A percentile compares a stretch with the other conserved stretches of the same genome.
These are phyloP conservation scores for Saturnia japonica DNA, from an alignment of 2,888 invertebrate species.

Conservation along the genomic window DNA sequence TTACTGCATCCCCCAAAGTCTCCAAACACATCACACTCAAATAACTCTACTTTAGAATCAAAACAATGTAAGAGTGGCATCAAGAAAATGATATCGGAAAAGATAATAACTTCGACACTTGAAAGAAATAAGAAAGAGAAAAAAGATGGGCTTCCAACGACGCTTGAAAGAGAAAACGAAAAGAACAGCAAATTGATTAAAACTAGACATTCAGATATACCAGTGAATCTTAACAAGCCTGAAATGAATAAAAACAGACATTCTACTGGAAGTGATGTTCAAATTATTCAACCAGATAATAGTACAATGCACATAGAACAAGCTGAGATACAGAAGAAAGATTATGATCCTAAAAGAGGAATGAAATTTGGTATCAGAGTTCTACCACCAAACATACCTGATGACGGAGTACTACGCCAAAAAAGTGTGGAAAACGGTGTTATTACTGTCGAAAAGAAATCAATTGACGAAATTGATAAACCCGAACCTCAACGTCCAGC, in stretches of 20 bases:
- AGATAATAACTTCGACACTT: constrained; percentile 71
- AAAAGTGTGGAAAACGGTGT: constrained; percentile 71
- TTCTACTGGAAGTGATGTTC: constrained; percentile 66
- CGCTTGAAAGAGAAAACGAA: constrained; percentile 76
- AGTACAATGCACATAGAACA: constrained; percentile 68
- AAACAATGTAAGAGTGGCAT: constrained; percentile 73
- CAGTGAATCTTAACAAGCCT: constrained; percentile 58
- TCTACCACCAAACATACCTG: constrained; percentile 81
- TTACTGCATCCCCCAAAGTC: constrained; percentile 72
- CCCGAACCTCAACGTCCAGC: constrained; percentile 62
- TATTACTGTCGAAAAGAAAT: constrained; percentile 59
- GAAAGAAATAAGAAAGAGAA: constrained; percentile 76
- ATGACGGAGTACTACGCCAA: constrained; percentile 75
- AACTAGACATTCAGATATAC: constrained; percentile 62
- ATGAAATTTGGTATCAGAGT: constrained; percentile 87
- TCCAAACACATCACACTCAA: constrained; percentile 71
- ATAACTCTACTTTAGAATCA: constrained; percentile 76
- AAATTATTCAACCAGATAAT: constrained; percentile 71
- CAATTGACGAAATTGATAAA: constrained; percentile 69
- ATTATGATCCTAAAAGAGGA: constrained; percentile 80
- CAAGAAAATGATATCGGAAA: constrained; percentile 77
- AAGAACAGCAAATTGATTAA: constrained; percentile 72
- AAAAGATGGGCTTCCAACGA: constrained; percentile 62
- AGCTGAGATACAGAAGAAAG: constrained; percentile 79
- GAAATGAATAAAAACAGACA: constrained; percentile 67